phyloP scores from a whole-genome alignment of 2,113 vertebrate species.

The Rhodinocichla rosea region DNA sequence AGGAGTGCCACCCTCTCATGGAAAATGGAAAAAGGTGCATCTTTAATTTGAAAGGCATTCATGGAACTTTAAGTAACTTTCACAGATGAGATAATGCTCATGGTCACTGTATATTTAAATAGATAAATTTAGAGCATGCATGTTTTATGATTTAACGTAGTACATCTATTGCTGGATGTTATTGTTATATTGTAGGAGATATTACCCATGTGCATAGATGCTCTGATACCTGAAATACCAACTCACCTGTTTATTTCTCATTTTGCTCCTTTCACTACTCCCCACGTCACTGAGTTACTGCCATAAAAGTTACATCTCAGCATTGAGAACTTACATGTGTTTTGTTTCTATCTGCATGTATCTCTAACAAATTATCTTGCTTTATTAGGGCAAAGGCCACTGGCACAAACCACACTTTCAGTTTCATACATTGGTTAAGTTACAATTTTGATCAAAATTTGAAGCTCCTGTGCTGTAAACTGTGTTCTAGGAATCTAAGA shows the following conservation, averaged over 20 bases:
- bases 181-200: neutral
- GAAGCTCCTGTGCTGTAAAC: neutral
- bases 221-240: neutral
- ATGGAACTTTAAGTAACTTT: neutral
- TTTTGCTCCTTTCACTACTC: neutral
- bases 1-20: neutral
- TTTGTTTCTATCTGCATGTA: conserved; percentile 13
- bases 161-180: neutral
- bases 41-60: conserved; percentile 27
- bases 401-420: neutral
- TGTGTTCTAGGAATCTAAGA: neutral
- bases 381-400: neutral
- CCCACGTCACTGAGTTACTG: neutral
- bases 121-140: neutral
- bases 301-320: neutral
- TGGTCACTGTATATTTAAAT: neutral
- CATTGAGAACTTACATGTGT: neutral
- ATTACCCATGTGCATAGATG: neutral
- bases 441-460: neutral
- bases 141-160: neutral
- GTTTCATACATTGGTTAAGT: neutral
- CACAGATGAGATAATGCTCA: neutral
- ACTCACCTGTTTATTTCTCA: neutral
- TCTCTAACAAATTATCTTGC: neutral
- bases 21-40: conserved; percentile 43